A percentile compares a stretch with the other conserved stretches of the same genome.
These are phyloP conservation scores for Siniperca knerii DNA, from an alignment of 2,113 vertebrate species.

Conservation along the genomic window DNA sequence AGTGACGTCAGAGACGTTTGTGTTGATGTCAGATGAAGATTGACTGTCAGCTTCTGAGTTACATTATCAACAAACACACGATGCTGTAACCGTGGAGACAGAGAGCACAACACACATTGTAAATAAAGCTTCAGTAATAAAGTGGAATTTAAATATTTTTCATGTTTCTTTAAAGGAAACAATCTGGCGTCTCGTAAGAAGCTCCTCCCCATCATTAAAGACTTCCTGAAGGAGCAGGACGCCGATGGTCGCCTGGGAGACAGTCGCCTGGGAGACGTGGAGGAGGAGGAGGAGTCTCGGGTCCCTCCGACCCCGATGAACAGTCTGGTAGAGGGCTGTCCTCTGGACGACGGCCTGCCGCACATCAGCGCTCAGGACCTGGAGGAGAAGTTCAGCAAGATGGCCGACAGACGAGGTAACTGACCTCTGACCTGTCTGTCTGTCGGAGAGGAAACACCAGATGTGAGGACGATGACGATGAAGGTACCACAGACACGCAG, in stretches of 20 bases:
- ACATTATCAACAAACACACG: too few relatives aligned
- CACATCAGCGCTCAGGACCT: slow-evolving; percentile 87
- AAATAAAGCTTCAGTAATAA: too few relatives aligned
- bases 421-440: slow-evolving; percentile 18
- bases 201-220: slow-evolving; percentile 89
- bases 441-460: not conserved
- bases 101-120: too few relatives aligned
- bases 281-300: slow-evolving; percentile 82
- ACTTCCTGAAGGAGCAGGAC: slow-evolving; percentile 82
- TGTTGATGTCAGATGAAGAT: too few relatives aligned
- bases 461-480: not conserved
- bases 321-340: slow-evolving; percentile 96
- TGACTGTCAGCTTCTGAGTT: too few relatives aligned
- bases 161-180: slow-evolving; percentile 80
- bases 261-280: not conserved
- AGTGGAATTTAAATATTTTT: too few relatives aligned
- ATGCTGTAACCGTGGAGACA: too few relatives aligned
- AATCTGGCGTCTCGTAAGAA: slow-evolving; percentile 88
- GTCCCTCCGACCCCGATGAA: slow-evolving; percentile 94
- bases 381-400: slow-evolving; percentile 88
- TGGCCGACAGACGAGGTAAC: slow-evolving; percentile 20
- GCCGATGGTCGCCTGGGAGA: slow-evolving; percentile 34
- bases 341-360: slow-evolving; percentile 89
- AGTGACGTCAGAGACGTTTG: too few relatives aligned
- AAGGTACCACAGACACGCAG: not conserved